Conservation (phyloP, 2,888 invertebrate genomes). For the Aspidiotus rigidus region DNA sequence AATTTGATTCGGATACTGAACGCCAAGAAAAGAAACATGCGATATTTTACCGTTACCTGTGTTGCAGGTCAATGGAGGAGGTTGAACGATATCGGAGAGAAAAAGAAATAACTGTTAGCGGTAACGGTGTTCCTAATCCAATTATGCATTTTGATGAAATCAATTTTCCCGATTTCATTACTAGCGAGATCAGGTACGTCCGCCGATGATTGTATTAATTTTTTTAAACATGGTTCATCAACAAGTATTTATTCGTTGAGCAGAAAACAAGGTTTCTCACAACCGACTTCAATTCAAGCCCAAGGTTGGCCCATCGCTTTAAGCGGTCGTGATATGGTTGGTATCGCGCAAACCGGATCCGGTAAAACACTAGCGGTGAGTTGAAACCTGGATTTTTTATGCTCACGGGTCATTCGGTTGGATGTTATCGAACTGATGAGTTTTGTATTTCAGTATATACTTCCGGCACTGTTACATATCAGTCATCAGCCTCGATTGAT, state of each 20-base stretch:
- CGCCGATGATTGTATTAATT: background rate
- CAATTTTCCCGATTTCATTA: conserved; percentile 72
- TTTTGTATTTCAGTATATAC: conserved; percentile 57
- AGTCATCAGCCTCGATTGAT: conserved; percentile 77
- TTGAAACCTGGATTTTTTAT: conserved; percentile 18
- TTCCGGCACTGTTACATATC: conserved; percentile 94
- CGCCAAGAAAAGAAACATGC: background rate
- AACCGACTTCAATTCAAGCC: conserved; percentile 89
- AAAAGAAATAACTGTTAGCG: conserved; percentile 81
- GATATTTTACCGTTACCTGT: background rate
- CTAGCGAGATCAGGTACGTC: conserved; percentile 51
- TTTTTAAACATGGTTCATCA: conserved; percentile 11
- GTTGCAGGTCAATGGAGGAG: conserved; percentile 50
- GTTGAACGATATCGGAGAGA: conserved; percentile 68
- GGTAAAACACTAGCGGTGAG: conserved; percentile 72
- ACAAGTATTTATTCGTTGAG: background rate
- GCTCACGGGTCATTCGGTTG: background rate
- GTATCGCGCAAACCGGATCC: conserved; percentile 90
- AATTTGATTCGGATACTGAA: background rate
- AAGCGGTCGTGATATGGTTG: conserved; percentile 86
- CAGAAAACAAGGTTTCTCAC: conserved; percentile 69
- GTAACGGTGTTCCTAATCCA: conserved; percentile 74
- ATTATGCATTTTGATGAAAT: conserved; percentile 83
- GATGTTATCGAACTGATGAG: conserved; percentile 39
- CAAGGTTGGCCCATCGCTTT: conserved; percentile 94